Base-by-base conservation (phyloP, 2,888 invertebrate species). In the Gandaritis pyraliata region DNA sequence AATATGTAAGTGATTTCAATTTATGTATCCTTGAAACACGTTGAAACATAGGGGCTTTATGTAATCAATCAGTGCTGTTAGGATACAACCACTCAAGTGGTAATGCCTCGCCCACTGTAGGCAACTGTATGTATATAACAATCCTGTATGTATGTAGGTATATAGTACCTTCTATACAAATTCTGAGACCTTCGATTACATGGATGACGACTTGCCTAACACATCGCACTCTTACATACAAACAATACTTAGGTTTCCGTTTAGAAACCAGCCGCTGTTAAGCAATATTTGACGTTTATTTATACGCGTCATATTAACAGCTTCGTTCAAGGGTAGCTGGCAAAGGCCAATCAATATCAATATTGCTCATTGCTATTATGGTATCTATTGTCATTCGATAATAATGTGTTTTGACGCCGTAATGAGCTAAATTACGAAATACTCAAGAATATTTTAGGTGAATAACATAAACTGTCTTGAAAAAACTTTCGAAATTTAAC, bases 191-290 rank as follows among this genome's bases (percentile, higher is more conserved):
- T 87, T 87, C 86, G 75, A 80, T 83, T 84, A 83, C 83, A 83
- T 86, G 83, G 83, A 85, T 85, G 85, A 81, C 75, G 76, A 77
- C 75, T 88, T 87, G 83, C 82, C 72, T 76, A 86, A 88, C 77
- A 73, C 71, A 66, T 57, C 70, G 71, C 58, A 59, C 66, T 65
- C 63, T 63, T 64, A 69, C 76, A 74, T 80, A 81, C 74, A 80
- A 78, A 83, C 80, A 75, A 78, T 80, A 79, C 75, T 72, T 74
- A 69, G 75, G 81, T 86, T 87, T 88, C 87, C 88, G 84, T 87
- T 87, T 85, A 82, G 83, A 87, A 87, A 87, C 83, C 80, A 81
- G 75, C 78, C 74, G 75, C 80, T 62, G 81, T 87, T 85, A 70
- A 68, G 81, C 83, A 87, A 87, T 71, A 75, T 62, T 65, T 74